Conservation (phyloP, 92 coral and sea anemone species). For the Muricea muricata region DNA sequence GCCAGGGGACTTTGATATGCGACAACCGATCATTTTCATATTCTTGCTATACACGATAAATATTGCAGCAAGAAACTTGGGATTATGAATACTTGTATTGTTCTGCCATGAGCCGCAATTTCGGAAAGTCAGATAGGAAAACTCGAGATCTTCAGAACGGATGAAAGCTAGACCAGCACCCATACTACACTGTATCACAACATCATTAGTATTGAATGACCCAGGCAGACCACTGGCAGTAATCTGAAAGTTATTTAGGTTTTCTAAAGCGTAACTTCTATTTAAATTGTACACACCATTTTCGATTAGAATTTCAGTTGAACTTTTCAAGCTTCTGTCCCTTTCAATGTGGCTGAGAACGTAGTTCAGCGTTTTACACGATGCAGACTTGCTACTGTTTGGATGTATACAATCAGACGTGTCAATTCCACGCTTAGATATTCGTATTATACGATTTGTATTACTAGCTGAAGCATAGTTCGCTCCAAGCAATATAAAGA, state of each 20-base stretch:
- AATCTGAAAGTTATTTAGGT: not conserved
- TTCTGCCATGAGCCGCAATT: slow-evolving; percentile 36
- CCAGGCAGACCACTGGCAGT: not conserved
- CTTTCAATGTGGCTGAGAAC: slow-evolving; percentile 9
- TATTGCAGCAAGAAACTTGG: slow-evolving; percentile 38
- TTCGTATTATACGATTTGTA: not conserved
- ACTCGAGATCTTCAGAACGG: not conserved
- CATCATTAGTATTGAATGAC: not conserved
- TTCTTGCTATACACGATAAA: slow-evolving; percentile 42
- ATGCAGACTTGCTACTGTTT: not conserved
- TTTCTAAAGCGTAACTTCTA: slow-evolving; percentile 14
- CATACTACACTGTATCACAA: slow-evolving; percentile 4
- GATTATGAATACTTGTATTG: slow-evolving; percentile 19
- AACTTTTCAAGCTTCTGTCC: not conserved
- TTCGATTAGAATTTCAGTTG: slow-evolving; percentile 7
- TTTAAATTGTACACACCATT: slow-evolving; percentile 1
- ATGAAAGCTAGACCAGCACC: slow-evolving; percentile 18
- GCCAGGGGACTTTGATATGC: slow-evolving; percentile 51
- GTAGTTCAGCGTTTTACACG: slow-evolving; percentile 13
- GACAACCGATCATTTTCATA: slow-evolving; percentile 9
- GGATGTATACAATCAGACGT: not conserved
- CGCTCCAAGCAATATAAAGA: not conserved
- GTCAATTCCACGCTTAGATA: not conserved
- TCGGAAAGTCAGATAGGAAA: not conserved
- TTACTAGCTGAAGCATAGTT: not conserved